phyloP scores from a whole-genome alignment of 2,113 vertebrate species.

The rat (Rattus norvegicus) region DNA sequence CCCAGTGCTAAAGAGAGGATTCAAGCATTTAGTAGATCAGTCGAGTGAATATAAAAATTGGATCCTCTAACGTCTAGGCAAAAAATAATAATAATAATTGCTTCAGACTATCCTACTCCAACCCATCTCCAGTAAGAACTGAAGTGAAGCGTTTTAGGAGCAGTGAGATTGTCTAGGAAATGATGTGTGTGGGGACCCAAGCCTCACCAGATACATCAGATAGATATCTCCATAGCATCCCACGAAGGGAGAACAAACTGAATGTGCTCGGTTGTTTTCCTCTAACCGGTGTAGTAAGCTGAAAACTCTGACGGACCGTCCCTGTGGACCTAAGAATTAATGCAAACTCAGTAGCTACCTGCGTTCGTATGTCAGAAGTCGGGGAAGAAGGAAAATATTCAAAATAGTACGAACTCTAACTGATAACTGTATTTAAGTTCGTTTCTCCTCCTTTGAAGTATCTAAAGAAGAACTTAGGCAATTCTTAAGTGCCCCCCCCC shows the following conservation, averaged over 20 bases:
- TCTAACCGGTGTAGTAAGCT: not conserved
- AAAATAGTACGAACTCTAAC: slow-evolving; percentile 11
- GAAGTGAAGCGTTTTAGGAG: slow-evolving; percentile 3
- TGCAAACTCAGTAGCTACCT: not conserved
- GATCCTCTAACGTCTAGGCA: slow-evolving; percentile 28
- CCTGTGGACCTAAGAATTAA: not conserved
- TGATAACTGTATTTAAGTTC: slow-evolving; percentile 38
- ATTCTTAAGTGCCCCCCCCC: not conserved
- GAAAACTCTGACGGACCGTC: not conserved
- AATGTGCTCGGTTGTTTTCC: not conserved
- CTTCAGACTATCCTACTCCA: not conserved
- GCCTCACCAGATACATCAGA: not conserved
- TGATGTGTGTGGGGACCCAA: not conserved
- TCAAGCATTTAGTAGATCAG: slow-evolving; percentile 1
- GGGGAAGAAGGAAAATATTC: not conserved
- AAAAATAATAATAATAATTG: not conserved
- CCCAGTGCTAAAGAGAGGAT: slow-evolving; percentile 13
- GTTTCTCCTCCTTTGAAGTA: not conserved
- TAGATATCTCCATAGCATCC: not conserved
- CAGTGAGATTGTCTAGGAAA: not conserved
- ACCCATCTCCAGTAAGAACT: not conserved
- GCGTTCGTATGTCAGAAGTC: not conserved
- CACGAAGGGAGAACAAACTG: not conserved
- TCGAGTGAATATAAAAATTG: slow-evolving; percentile 27
- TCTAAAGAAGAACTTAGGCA: not conserved